Percentiles rank a stretch among this genome's conserved stretches.
Evolutionary conservation across 2,113 vertebrate species (phyloP).

Genomic region (Cyprinodon tularosa): DNA sequence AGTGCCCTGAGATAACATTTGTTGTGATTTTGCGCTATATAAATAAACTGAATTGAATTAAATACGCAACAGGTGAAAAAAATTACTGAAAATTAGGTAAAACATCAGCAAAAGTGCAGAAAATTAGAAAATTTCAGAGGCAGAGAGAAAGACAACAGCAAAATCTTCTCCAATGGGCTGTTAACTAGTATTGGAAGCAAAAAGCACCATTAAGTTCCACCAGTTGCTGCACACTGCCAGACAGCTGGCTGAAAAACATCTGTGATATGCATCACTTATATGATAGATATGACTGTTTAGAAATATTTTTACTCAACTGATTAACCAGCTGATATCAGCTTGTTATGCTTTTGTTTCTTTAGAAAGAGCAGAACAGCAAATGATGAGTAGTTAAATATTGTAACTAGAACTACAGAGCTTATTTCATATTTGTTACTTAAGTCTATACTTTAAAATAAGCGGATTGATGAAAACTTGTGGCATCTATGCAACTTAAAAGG

Average conservation of each 20-base stretch:
- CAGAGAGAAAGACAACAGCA: too few species aligned
- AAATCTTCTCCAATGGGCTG: too few species aligned
- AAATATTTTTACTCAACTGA: not conserved
- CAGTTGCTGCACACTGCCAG: not conserved
- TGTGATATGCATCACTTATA: not conserved
- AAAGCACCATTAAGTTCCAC: not conserved
- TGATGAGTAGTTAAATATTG: not conserved
- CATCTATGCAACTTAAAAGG: too few species aligned
- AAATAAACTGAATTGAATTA: too few species aligned
- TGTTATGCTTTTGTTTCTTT: not conserved
- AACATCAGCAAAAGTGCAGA: too few species aligned
- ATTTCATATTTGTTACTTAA: not conserved
- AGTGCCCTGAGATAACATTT: too few species aligned
- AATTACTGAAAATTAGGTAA: too few species aligned
- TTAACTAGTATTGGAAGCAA: too few species aligned
- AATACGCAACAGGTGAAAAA: too few species aligned
- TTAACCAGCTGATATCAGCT: not conserved
- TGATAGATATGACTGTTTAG: not conserved
- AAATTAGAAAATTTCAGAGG: too few species aligned
- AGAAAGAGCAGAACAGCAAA: not conserved
- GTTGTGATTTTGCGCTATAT: too few species aligned
- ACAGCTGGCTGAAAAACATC: not conserved
- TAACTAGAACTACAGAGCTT: not conserved
- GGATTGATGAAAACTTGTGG: too few species aligned
- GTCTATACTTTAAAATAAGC: not conserved